These are phyloP conservation scores for Theretra japonica DNA, from an alignment of 2,888 invertebrate genomes.

Conservation along the genomic window DNA sequence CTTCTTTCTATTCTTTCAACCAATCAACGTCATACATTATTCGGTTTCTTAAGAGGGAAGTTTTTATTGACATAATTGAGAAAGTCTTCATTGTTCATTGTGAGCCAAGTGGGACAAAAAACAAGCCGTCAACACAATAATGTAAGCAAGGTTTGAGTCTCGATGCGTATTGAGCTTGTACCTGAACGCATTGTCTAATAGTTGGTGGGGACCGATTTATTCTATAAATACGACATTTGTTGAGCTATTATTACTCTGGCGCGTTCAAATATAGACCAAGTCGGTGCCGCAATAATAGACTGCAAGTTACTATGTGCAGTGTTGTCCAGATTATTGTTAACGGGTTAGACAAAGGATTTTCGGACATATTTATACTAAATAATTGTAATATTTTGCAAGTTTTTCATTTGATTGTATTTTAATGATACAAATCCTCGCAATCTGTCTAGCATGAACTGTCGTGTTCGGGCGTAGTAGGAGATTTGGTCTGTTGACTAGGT, in stretches of 20 bases:
- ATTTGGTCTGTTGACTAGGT: too few relatives aligned
- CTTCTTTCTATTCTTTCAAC: too few relatives aligned
- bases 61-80: neutral
- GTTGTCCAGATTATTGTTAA: neutral
- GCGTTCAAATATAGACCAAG: neutral
- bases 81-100: neutral
- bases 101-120: neutral
- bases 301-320: neutral
- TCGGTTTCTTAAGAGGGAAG: neutral
- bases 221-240: conserved; percentile 22
- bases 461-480: too few relatives aligned
- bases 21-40: neutral
- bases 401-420: too few relatives aligned
- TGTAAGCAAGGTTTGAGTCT: neutral
- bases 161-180: neutral
- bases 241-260: neutral
- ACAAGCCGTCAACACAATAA: neutral
- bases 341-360: neutral
- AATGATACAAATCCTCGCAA: too few relatives aligned
- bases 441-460: too few relatives aligned
- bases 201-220: conserved; percentile 7
- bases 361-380: neutral
- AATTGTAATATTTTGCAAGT: too few relatives aligned
- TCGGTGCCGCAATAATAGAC: neutral
- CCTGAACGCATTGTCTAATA: conserved; percentile 11